A percentile compares a stretch with the other conserved stretches of the same genome.
These are phyloP conservation scores for Patiria miniata DNA, from an alignment of 35 echinoderm and acorn worm genomes.

Conservation along the genomic window DNA sequence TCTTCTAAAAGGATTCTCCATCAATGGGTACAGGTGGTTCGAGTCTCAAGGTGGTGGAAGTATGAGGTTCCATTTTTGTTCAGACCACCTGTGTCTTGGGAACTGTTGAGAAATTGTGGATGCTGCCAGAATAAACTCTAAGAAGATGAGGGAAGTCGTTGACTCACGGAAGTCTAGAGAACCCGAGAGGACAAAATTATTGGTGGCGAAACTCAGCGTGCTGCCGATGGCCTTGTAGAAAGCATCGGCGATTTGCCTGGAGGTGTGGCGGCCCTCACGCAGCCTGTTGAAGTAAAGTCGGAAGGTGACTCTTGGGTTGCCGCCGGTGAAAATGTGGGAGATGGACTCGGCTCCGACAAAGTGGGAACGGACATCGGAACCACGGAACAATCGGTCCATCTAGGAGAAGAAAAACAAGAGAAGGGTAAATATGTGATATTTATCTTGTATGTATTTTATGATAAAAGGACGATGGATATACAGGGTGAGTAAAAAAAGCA, in stretches of 20 bases:
- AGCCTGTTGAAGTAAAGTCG: neutral
- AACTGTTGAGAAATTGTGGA: too few relatives aligned
- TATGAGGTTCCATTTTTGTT: too few relatives aligned
- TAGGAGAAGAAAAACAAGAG: neutral
- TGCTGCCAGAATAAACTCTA: too few relatives aligned
- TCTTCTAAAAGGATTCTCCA: too few relatives aligned
- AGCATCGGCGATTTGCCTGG: neutral
- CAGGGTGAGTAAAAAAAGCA: too few relatives aligned
- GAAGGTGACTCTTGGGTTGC: neutral
- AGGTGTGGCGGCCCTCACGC: neutral
- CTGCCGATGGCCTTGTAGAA: neutral
- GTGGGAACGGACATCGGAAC: neutral
- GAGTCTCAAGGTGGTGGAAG: too few relatives aligned
- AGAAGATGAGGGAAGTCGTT: too few relatives aligned
- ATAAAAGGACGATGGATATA: too few relatives aligned
- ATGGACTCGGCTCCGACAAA: neutral
- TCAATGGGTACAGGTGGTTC: too few relatives aligned
- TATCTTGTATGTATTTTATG: too few relatives aligned
- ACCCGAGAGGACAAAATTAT: neutral
- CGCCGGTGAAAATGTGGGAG: neutral
- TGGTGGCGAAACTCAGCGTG: neutral
- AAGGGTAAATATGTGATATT: too few relatives aligned
- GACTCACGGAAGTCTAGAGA: neutral
- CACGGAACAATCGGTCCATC: neutral
- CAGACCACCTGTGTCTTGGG: too few relatives aligned